Base-by-base conservation (phyloP, 2,797 vertebrate species). In the Sebastolobus altivelis region DNA sequence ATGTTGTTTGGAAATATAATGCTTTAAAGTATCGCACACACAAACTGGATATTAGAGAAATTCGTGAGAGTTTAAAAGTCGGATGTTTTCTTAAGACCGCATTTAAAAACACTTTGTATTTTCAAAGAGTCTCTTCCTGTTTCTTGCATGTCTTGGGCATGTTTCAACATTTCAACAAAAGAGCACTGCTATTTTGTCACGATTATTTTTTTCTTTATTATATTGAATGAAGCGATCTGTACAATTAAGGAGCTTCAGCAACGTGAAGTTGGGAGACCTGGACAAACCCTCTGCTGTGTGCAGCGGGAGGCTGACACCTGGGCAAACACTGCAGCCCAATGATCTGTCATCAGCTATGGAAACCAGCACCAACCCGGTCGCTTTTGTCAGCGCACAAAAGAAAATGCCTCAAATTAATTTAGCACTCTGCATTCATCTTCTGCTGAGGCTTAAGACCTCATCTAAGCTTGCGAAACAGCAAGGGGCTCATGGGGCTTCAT, bases 311-410 rank as follows among this genome's bases (percentile, higher is more conserved):
- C 93, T 93, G 94, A 96, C 96, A 97, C 96, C 96, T 97, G 96
- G 96, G 94, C 96, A 96, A 97, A 97, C 93, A 97, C 94, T 92
- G 95, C 95, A 92, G 86, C 94, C 92, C 92, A 86, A 93, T 93
- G 90, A 93, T 96, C 95, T 96, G 95, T 97, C 97, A 97, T 96
- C 95, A 73, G 89, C 92, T 94, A 92, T 93, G 94, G 95, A 96
- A 97, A 95, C 90, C 92, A 95, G 94, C 94, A 93, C 93, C 94
- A 96, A 95, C 94, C 95, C 86, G 92, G 94, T 94, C 91, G 93
- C 92, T 89, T 95, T 94, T 95, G 93, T 93, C 95, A 94, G 94
- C 81, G 83, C 95, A 96, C 94, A 95, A 96, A 96, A 95, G 93
- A 94, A 94, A 94, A 95, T 93, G 92, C 94, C 93, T 94, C 91